These are phyloP conservation scores for Characodon lateralis DNA, from an alignment of 2,797 vertebrate species.

Conservation along the genomic window DNA sequence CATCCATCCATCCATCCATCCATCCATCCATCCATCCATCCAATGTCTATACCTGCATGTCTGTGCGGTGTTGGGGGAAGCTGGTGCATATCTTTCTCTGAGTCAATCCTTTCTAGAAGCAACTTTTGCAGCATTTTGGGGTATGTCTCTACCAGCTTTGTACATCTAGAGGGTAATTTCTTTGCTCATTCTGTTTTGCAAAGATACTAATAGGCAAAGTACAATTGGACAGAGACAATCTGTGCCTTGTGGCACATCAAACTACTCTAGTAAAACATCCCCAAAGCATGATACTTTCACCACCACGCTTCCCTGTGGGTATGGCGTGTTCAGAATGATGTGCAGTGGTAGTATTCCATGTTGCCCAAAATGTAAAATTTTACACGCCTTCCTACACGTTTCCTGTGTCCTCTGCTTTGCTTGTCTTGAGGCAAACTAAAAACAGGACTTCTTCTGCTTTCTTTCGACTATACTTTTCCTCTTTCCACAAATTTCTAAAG, in stretches of 20 bases:
- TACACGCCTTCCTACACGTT: background rate
- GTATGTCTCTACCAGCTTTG: background rate
- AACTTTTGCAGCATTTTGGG: background rate
- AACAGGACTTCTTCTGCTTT: background rate
- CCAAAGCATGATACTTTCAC: background rate
- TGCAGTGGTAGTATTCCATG: too few relatives aligned
- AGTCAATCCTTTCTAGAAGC: background rate
- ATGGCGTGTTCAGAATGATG: too few relatives aligned
- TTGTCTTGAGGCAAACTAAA: background rate
- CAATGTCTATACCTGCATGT: too few relatives aligned
- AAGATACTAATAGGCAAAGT: background rate
- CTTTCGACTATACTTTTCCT: background rate
- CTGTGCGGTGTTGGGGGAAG: too few relatives aligned
- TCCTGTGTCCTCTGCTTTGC: background rate
- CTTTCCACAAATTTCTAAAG: too few relatives aligned
- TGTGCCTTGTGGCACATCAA: background rate
- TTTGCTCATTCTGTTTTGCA: background rate
- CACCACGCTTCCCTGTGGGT: too few relatives aligned
- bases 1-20: too few relatives aligned
- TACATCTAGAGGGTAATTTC: background rate
- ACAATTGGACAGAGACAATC: background rate
- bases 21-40: too few relatives aligned
- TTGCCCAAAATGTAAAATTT: background rate
- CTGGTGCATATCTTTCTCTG: too few relatives aligned
- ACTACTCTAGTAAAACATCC: background rate